Evolutionary conservation across 2,888 invertebrate genomes (phyloP), one percentile per base, ranked within the genome.

Genomic region (Rhodophaea formosa): DNA sequence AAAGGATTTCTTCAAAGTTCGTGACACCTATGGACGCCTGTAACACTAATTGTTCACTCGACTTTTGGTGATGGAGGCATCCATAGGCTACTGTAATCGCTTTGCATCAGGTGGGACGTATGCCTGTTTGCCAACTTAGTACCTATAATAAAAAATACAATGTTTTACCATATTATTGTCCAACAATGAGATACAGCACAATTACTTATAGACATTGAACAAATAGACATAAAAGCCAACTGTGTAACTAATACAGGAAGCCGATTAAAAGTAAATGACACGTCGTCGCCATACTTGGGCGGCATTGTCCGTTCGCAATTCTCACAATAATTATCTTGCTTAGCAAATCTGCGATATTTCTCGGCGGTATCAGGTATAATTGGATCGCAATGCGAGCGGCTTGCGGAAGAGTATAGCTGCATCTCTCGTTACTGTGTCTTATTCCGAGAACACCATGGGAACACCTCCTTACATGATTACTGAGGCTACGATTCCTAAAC

Each of bases 391-490:
- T 87, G 86, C 78, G 84, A 88, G 83, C 76, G 75, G 83, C 78
- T 86, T 87, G 90, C 90, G 90, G 90, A 90, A 89, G 85, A 83
- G 78, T 75, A 23, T 6, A 79, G 80, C 78, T 75, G 74, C 81
- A 80, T 84, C 86, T 90, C 88, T 82, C 64, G 84, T 90, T 90
- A 87, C 46, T 87, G 79, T 82, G 85, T 82, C 80, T 84, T 80
- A 79, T 91, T 90, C 91, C 72, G 61, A 84, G 90, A 90, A 91
- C 80, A 70, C 80, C 88, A 88, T 89, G 89, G 85, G 91, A 90
- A 90, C 69, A 70, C 64, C 63, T 66, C 66, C 51, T 39, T 51
- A 39, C 35, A 35, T 51, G 39, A 29, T 23, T 51, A 16, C 32
- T 32, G 51, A 39, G 16, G 7, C 23, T 23, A 23, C 35, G 17